A percentile compares a stretch with the other conserved stretches of the same genome.
Evolutionary conservation across 2,797 vertebrate species (phyloP).

Genomic region (Pogoniulus pusillus): DNA sequence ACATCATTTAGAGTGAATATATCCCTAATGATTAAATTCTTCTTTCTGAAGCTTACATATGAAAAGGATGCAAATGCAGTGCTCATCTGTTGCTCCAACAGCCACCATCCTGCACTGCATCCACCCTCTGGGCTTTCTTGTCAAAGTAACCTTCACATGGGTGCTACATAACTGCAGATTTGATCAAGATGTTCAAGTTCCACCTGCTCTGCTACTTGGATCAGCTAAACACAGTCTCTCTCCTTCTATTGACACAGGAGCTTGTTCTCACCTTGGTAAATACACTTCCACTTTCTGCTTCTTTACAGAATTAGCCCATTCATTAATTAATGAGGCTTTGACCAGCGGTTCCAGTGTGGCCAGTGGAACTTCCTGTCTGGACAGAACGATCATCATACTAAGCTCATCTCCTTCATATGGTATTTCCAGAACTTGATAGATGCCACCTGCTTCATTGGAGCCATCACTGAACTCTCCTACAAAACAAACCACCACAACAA

Average conservation of each 20-base stretch:
- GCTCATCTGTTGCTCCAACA: neutral
- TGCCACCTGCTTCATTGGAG: conserved; percentile 94
- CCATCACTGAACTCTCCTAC: conserved; percentile 98
- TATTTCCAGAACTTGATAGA: conserved; percentile 98
- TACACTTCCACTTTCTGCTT: conserved; percentile 98
- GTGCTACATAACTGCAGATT: neutral
- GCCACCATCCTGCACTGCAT: neutral
- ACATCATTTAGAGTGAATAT: neutral
- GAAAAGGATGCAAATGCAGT: neutral
- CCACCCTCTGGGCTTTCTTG: neutral
- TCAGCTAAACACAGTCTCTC: neutral
- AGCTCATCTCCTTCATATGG: conserved; percentile 93
- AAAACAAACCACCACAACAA: neutral
- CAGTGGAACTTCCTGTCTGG: conserved; percentile 94
- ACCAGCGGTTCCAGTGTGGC: conserved; percentile 91
- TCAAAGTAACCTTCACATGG: neutral
- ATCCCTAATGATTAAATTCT: neutral
- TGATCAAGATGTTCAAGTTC: neutral
- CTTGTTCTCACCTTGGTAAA: conserved; percentile 87
- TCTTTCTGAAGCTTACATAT: neutral
- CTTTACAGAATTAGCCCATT: conserved; percentile 96
- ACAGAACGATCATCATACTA: conserved; percentile 94
- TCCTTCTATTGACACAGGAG: neutral
- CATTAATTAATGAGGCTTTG: conserved; percentile 90
- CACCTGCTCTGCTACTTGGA: neutral